Evolutionary conservation across 1,140 invertebrate genomes (phyloP).

Genomic region (Cydia pomonella): DNA sequence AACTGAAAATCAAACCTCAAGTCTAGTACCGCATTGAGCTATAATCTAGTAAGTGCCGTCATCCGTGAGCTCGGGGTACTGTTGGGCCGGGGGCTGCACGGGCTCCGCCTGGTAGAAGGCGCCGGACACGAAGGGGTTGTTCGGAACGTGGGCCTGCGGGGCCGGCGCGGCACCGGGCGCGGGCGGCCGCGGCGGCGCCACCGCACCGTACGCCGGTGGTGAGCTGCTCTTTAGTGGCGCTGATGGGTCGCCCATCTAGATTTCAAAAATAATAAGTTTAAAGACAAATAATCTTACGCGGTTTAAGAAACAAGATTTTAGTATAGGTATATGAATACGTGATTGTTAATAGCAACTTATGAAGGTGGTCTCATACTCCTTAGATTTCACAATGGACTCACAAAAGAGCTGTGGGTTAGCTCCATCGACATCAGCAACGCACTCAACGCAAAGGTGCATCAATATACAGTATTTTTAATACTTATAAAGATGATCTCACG

Average conservation of each 20-base stretch:
- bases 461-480: too few species aligned
- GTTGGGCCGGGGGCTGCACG: constrained; percentile 82
- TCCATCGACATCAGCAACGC: too few species aligned
- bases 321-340: too few species aligned
- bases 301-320: too few species aligned
- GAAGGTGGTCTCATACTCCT: too few species aligned
- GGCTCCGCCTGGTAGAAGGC: constrained; percentile 79
- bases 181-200: constrained; percentile 62
- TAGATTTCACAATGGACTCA: too few species aligned
- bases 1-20: background rate
- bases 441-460: too few species aligned
- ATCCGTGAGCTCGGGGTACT: constrained; percentile 80
- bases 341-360: too few species aligned
- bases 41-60: constrained; percentile 81
- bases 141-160: constrained; percentile 76
- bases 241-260: constrained; percentile 67
- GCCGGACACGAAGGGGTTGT: constrained; percentile 83
- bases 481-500: too few species aligned
- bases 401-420: too few species aligned
- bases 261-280: constrained; percentile 31
- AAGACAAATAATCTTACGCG: background rate
- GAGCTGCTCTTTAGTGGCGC: constrained; percentile 62
- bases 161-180: constrained; percentile 52
- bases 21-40: background rate
- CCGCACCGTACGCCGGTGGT: constrained; percentile 77